Conservation (phyloP, 53 echinoderm and acorn worm genomes). For the Arbacia lixula region DNA sequence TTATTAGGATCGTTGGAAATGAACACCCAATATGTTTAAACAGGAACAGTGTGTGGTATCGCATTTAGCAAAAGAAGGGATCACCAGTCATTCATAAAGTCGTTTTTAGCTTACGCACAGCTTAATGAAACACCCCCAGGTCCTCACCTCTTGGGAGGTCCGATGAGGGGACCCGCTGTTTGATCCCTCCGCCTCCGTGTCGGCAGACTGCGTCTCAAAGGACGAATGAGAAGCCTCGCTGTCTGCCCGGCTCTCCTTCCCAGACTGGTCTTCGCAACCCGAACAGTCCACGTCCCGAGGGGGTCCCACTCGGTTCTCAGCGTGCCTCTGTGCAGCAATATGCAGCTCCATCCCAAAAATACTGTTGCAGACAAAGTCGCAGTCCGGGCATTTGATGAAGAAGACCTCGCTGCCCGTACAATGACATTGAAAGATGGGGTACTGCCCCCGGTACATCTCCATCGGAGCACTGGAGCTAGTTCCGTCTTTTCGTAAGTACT, state of each 20-base stretch:
- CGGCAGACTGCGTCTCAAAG: constrained; percentile 93
- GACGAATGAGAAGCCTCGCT: constrained; percentile 83
- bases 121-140: background rate
- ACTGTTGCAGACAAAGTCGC: constrained; percentile 95
- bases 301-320: constrained; percentile 48
- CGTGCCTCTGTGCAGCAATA: constrained; percentile 76
- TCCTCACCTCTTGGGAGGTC: constrained; percentile 15
- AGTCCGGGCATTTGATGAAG: constrained; percentile 86
- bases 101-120: too few species aligned
- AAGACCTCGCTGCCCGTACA: constrained; percentile 76
- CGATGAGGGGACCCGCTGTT: constrained; percentile 16
- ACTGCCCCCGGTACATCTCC: constrained; percentile 46
- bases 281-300: background rate
- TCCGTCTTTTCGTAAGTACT: constrained; percentile 7
- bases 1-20: too few species aligned
- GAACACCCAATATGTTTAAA: too few species aligned
- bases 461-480: background rate
- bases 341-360: constrained; percentile 88
- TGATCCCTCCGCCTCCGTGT: constrained; percentile 78
- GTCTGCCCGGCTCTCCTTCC: constrained; percentile 36
- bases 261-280: constrained; percentile 4
- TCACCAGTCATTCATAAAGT: too few species aligned
- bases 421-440: constrained; percentile 77
- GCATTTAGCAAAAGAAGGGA: too few species aligned
- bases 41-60: too few species aligned